Base-by-base conservation (phyloP, 2,113 vertebrate species). In the Seriola dumerili region DNA sequence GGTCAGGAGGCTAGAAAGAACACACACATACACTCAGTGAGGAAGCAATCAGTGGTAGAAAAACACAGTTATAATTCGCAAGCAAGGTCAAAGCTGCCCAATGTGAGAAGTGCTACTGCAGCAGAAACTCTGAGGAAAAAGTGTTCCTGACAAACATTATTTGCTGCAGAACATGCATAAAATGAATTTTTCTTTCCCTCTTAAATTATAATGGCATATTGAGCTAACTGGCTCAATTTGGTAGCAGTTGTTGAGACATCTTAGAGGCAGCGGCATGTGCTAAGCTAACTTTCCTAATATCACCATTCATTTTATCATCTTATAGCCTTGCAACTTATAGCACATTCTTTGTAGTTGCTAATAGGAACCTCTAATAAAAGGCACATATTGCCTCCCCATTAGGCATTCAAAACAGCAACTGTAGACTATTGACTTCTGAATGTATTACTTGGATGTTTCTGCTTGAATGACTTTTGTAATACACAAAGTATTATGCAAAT, bases 401-500 rank as follows among this genome's bases (percentile, higher is more conserved):
- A 0, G 21, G 42, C 65, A 74, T 81, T 79, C 55, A 77, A 58
- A 63, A 11, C 40, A 73, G 69, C 48, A 19, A 21, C 69, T 65
- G 46, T 23, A 32, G 64, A 5, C 67, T 63, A 3, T 29, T 59
- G 63, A 65, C 73, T 59, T 74, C 52, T 67, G 64, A 84, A 65
- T 77, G 44, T 68, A 76, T 85, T 63, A 63, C 77, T 74, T n/a
- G 23, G 50, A 74, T 65, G 61, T 81, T 78, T 89, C 46, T 71
- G 73, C 76, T 36, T 84, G 62, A 78, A 54, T 63, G 64, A 68
- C 40, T 79, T 81, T 36, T 69, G 40, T 50, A 70, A 78, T 78
- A 65, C 44, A 42, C 36, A 85, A 67, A 64, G 69, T 54, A 73
- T 76, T 78, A 87, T 88, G 81, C 66, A 83, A 85, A 84, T 82